Base-by-base conservation (phyloP, 2,113 vertebrate species). In the human region DNA sequence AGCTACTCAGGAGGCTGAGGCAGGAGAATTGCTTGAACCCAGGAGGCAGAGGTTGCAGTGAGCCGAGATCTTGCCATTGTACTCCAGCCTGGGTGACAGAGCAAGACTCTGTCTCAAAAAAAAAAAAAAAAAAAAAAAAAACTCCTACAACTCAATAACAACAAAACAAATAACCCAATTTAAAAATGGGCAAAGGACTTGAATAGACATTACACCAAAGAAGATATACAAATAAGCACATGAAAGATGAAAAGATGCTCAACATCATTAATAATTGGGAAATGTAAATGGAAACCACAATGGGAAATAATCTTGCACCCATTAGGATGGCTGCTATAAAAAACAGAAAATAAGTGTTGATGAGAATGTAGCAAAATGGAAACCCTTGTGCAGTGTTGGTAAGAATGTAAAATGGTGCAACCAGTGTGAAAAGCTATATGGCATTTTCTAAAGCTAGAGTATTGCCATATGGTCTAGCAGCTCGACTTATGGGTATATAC, bases 161-260 rank as follows among this genome's bases (percentile, higher is more conserved):
- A 94, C 48, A 86, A 55, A 59, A 9, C 6, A 93, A 85, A 61
- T 0, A 72, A 27, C 10, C 35, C 23, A 66, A 70, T 85, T 96
- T 93, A 52, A 70, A 92, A 92, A 78, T 85, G 27, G 48, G 12
- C 22, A 81, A 84, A 93, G 25, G 40, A 68, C 70, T 76, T 61
- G n/a, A 87, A 55, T 23, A 82, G 55, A 52, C 9, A 66, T 82
- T 93, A 87, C 73, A 5, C 27, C 16, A 57, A 78, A 92, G 52
- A 86, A 96, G 40, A 93, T 13, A 10, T 10, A 32, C 57, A 88
- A 13, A 66, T 50, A 78, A 93, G 3, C 50, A 72, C 25, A 72
- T 50, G 22, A 81, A 92, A 81, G 61, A 72, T 57, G 32, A 82
- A 83, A 92, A 81, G 76, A 40, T 64, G 45, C 30, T 66, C 35